Conservation (phyloP, 1,140 invertebrate genomes). For the Drosophila carrolli region DNA sequence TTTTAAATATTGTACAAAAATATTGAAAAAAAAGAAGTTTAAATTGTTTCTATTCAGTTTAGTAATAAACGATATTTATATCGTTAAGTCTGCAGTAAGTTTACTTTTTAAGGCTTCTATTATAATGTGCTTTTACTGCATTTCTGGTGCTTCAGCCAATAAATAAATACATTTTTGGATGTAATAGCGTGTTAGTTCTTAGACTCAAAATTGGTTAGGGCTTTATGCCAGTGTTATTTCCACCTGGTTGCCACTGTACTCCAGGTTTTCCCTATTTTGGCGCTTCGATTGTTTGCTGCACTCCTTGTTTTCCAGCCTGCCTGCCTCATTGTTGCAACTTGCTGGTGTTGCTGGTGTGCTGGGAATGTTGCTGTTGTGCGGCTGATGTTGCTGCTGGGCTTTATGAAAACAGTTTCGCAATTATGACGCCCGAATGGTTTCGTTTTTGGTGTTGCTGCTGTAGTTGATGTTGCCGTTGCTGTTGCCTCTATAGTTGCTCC, state of each 20-base stretch:
- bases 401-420: constrained; percentile 68
- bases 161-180: background rate
- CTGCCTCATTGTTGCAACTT: constrained; percentile 22
- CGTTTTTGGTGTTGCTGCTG: constrained; percentile 15
- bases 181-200: background rate
- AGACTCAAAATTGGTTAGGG: background rate
- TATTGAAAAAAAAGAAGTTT: no score
- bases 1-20: no score
- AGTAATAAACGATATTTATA: no score
- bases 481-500: background rate
- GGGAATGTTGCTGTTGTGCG: background rate
- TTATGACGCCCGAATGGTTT: constrained; percentile 55
- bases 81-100: no score
- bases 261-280: constrained; percentile 7
- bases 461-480: no score
- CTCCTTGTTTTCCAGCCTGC: constrained; percentile 13
- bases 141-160: background rate
- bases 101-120: no score
- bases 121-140: no score
- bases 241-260: background rate
- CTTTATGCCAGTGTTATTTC: background rate
- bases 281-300: constrained; percentile 36
- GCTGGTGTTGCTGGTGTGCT: constrained; percentile 6
- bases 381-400: constrained; percentile 21
- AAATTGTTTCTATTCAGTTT: no score